Evolutionary conservation across 2,888 invertebrate species (phyloP), one percentile per base, ranked within the genome.

Genomic region (Yponomeuta plumbellus): DNA sequence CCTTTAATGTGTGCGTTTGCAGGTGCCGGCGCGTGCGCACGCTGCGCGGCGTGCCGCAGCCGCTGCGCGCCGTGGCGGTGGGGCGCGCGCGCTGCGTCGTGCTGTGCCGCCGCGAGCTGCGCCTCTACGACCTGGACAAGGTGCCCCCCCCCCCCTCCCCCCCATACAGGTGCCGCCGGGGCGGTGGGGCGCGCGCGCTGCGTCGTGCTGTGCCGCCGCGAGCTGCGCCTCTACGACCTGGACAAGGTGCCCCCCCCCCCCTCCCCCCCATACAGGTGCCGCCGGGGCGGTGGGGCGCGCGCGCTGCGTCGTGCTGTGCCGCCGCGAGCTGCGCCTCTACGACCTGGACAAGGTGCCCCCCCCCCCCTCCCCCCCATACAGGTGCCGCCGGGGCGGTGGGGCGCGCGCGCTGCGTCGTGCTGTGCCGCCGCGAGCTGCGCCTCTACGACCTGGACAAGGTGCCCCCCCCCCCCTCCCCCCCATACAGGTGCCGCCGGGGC

Each of bases 391-490:
- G 94, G 72, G 95, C 96, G 66, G 95, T 97, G 66, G 96, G 96
- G 76, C 93, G 94, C 77, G 93, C 92, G 79, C 93, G 93, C 70
- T 96, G 96, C 69, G 95, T 97, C 70, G 95, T 97, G 67, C 88
- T 97, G 65, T 97, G 97, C 79, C 93, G 95, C 67, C 91, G 97
- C 57, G 97, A 97, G 80, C 93, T 97, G 40, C 92, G 94, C 73
- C 94, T 97, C 58, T 96, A 96, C 75, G 94, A 97, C 82, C 86
- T 97, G 66, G 94, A 97, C 75, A 93, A 94, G 83, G 97, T 96
- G 69, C 75, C 74, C 69, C 23, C 52, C 5, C 5, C 11, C 11
- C 39, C 5, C 5, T 39, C 11, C 39, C 5, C 5, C 11, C 11
- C 39, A 39, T n/a, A n/a, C n/a, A n/a, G n/a, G n/a, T n/a, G n/a